Base-by-base conservation (phyloP, 2,797 vertebrate genomes). In the Microctenopoma stevenorrisi region DNA sequence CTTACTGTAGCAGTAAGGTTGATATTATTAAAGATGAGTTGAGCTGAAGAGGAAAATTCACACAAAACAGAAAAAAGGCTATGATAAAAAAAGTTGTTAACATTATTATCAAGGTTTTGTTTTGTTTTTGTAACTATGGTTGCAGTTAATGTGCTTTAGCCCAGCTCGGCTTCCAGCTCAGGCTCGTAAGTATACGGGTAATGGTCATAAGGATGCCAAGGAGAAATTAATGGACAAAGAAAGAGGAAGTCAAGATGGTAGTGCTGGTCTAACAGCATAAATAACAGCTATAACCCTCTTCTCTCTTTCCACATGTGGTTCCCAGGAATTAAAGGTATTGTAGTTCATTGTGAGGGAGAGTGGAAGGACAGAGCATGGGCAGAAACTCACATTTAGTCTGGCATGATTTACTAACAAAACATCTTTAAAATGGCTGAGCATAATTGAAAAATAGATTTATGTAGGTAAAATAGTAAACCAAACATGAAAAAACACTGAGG, bases 321-420 rank as follows among this genome's bases (percentile, higher is more conserved):
- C 85, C 91, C 91, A 95, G 94, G 94, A 95, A 52, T 79, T 95
- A 76, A 95, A 95, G 94, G 94, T 95, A 95, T 92, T 90, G 92
- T 94, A 91, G 90, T 79, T 86, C 80, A 89, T 78, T 74, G 73
- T 81, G 84, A 88, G 86, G 83, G 89, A 91, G 84, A 84, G 83
- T 81, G 88, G 86, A 89, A 85, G 89, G 86, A 87, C 86, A 83
- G 90, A 92, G 89, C 81, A 64, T 86, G 82, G 72, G 86, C 47
- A 81, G 88, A 89, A 85, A 76, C 68, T 88, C 87, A 81, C 71
- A 67, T 78, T 75, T 28, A 74, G 68, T 76, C 80, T 61, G 70
- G 54, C 86, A 88, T 91, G 90, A 86, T 72, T 81, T 64, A 81
- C 76, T 81, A 57, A 67, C 22, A 60, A 62, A 72, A 60, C 77